Evolutionary conservation across 2,888 invertebrate species (phyloP).

Genomic region (Drosophila atripex): DNA sequence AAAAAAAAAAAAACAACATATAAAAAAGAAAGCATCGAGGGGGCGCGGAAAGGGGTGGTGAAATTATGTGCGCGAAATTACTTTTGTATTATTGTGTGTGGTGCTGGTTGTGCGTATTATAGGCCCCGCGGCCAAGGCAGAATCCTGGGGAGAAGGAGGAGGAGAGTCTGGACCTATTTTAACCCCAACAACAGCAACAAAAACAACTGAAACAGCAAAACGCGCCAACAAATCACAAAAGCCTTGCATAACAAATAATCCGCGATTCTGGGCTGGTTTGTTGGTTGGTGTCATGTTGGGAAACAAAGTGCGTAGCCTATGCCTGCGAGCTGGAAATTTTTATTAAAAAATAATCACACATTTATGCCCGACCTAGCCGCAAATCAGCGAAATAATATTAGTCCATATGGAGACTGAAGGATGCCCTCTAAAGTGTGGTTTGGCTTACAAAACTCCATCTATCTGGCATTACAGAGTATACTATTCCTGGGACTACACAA

Average conservation of each 20-base stretch:
- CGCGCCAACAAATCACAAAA: conserved; percentile 73
- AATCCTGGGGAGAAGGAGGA: conserved; percentile 9
- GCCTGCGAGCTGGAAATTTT: conserved; percentile 62
- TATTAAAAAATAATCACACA: conserved; percentile 76
- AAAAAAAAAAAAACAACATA: conserved; percentile 40
- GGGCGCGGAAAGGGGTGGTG: conserved; percentile 6
- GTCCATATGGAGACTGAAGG: conserved; percentile 2
- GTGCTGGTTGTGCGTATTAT: conserved; percentile 40
- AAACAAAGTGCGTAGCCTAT: conserved; percentile 77
- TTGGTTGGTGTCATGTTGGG: conserved; percentile 68
- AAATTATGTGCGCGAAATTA: conserved; percentile 66
- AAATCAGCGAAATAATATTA: conserved; percentile 38
- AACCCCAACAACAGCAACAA: conserved; percentile 63
- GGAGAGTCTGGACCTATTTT: conserved; percentile 66
- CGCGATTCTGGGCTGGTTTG: conserved; percentile 25
- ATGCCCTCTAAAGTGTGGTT: conserved; percentile 17
- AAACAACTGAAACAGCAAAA: conserved; percentile 43
- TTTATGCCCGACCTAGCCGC: conserved; percentile 26
- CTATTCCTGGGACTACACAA: no score
- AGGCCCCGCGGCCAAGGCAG: conserved; percentile 56
- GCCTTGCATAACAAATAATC: conserved; percentile 62
- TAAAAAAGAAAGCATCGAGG: not conserved
- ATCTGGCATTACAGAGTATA: not conserved
- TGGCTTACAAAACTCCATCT: not conserved
- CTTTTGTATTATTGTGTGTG: conserved; percentile 64